Evolutionary conservation across 2,888 invertebrate species (phyloP), one percentile per base, ranked within the genome.

Genomic region (Biston betularia): DNA sequence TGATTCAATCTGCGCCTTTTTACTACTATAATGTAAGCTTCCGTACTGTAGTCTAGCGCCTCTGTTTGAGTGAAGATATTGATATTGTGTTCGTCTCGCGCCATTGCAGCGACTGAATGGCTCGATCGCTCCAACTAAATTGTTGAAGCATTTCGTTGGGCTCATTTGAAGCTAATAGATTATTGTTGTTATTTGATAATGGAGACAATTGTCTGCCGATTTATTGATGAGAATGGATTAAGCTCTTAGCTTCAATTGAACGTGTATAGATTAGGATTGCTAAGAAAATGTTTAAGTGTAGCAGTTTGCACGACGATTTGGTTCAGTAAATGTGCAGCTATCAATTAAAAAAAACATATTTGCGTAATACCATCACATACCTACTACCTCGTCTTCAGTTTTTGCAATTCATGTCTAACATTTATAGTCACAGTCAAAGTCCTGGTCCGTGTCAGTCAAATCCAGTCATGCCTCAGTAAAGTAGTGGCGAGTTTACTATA

Each of bases 31-130:
- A 38, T 24, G 24, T 24, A 53, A 67, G 45, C 58, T 67, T 45
- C 0, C 33, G 24, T 49, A 67, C 67, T 67, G 67, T 12, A 0
- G 8, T 45, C 38, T 9, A 58, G 34, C 3, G 58, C 0, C 42
- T 49, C 54, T 45, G 59, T 59, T 61, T 58, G 54, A 68, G 57
- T 40, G 60, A 64, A 68, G 74, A 68, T 70, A 74, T 74, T 74
- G 74, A 72, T 74, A 74, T 72, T 72, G 72, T 68, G 63, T 68
- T 54, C 65, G 74, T 72, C 65, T 54, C 72, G 74, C 61, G 58
- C 68, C 74, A 74, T 74, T 72, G 74, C 69, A 61, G 69, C 65
- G 68, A 56, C 14, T 69, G 59, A 72, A 70, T 65, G 68, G 65
- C 60, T 52, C 67, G 71, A 71, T 74, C 71, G 74, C 72, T 69